Evolutionary conservation across 2,888 invertebrate genomes (phyloP).

Genomic region (Ennomos erosarius): DNA sequence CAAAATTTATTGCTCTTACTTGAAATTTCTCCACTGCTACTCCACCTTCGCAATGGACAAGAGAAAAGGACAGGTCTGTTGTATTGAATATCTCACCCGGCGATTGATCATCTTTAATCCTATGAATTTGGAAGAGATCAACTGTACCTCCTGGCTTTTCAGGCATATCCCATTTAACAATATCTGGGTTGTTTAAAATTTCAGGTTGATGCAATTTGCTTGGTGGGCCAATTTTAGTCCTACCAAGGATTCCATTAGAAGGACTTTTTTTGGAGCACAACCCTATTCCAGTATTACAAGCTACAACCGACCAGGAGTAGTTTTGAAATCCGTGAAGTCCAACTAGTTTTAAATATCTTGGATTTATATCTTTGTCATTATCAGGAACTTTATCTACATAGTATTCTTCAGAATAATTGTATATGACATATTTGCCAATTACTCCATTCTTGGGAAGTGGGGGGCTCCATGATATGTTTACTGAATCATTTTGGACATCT

Average conservation of each 20-base stretch:
- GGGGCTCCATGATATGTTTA: conserved; percentile 88
- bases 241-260: conserved; percentile 78
- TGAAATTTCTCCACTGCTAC: conserved; percentile 66
- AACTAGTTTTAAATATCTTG: conserved; percentile 58
- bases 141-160: conserved; percentile 80
- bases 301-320: conserved; percentile 89
- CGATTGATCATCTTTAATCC: conserved; percentile 61
- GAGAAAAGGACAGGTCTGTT: conserved; percentile 46
- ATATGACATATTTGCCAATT: conserved; percentile 88
- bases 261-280: conserved; percentile 84
- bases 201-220: conserved; percentile 67
- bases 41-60: conserved; percentile 66
- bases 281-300: conserved; percentile 87
- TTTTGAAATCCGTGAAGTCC: conserved; percentile 86
- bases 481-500: conserved; percentile 86
- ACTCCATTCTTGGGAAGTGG: conserved; percentile 90
- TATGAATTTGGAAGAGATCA: conserved; percentile 84
- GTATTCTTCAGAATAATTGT: conserved; percentile 69
- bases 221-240: conserved; percentile 87
- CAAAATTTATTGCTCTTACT: conserved; percentile 74
- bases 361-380: conserved; percentile 52
- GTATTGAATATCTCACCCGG: conserved; percentile 57
- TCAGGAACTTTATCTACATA: conserved; percentile 53
- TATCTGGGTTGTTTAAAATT: conserved; percentile 58
- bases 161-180: conserved; percentile 82